phyloP scores from a whole-genome alignment of 2,888 invertebrate species.

The Drosophila hamatofila region DNA sequence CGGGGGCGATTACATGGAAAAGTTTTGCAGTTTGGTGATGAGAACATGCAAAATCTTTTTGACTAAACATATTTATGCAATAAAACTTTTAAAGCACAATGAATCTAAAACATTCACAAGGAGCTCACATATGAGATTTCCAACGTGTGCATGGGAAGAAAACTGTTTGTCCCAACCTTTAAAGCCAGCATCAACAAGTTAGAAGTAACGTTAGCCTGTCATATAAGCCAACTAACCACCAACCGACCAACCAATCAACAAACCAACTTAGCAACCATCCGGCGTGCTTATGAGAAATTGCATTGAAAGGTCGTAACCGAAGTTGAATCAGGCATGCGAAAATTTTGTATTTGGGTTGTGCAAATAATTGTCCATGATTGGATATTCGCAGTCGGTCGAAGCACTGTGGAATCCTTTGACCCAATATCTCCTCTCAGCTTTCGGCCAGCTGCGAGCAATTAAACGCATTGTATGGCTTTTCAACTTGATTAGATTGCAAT shows the following conservation, averaged over 20 bases:
- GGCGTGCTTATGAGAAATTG: slow-evolving; percentile 23
- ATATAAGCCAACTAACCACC: slow-evolving; percentile 24
- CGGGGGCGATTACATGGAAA: slow-evolving; percentile 33
- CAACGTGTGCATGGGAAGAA: background rate
- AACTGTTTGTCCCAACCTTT: background rate
- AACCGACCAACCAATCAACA: slow-evolving; percentile 10
- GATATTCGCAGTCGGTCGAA: slow-evolving; percentile 15
- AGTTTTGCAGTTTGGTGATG: slow-evolving; percentile 42
- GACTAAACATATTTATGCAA: slow-evolving; percentile 42
- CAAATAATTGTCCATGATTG: slow-evolving; percentile 51
- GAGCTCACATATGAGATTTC: background rate
- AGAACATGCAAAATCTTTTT: slow-evolving; percentile 54
- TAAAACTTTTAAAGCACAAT: slow-evolving; percentile 52
- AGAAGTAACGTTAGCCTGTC: background rate
- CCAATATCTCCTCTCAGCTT: slow-evolving; percentile 16
- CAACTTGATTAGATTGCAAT: slow-evolving; percentile 62
- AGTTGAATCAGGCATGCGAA: slow-evolving; percentile 22
- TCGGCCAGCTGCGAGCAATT: slow-evolving; percentile 55
- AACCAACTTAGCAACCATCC: background rate
- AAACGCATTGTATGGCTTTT: slow-evolving; percentile 60
- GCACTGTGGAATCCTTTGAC: slow-evolving; percentile 37
- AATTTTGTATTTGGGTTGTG: slow-evolving; percentile 39
- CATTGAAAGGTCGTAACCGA: slow-evolving; percentile 28
- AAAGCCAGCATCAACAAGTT: slow-evolving; percentile 1
- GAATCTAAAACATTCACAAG: slow-evolving; percentile 24